These are phyloP conservation scores for Erinaceus europaeus DNA, from an alignment of 2,113 vertebrate species.

Conservation along the genomic window DNA sequence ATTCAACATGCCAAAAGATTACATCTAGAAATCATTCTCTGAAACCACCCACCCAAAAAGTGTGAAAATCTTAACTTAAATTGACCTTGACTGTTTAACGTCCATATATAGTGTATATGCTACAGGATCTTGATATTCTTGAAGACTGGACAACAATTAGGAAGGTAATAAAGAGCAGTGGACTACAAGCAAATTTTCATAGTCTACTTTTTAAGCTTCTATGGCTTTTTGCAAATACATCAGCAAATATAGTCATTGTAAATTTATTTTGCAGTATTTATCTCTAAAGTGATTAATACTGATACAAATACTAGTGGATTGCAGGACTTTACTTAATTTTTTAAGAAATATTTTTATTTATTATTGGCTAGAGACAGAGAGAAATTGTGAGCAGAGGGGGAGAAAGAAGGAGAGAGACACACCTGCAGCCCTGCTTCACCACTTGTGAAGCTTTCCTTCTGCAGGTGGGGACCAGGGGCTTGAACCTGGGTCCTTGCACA, in stretches of 20 bases:
- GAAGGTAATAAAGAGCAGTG: constrained; percentile 85
- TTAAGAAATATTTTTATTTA: too few relatives aligned
- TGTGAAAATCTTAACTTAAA: constrained; percentile 24
- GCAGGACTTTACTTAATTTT: too few relatives aligned
- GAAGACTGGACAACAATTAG: constrained; percentile 98
- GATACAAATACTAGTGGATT: constrained; percentile 7
- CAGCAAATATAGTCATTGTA: background rate
- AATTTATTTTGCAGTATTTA: constrained; percentile 38
- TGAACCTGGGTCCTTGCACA: too few relatives aligned
- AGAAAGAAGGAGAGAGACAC: too few relatives aligned
- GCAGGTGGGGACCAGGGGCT: too few relatives aligned
- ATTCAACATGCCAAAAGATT: constrained; percentile 25
- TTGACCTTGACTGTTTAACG: constrained; percentile 87
- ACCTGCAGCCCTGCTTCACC: too few relatives aligned
- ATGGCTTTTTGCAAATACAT: constrained; percentile 10
- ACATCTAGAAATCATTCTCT: constrained; percentile 17
- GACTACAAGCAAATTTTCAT: background rate
- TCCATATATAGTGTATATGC: constrained; percentile 99
- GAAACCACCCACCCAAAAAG: constrained; percentile 28
- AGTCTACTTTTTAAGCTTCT: constrained; percentile 23
- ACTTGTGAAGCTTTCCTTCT: too few relatives aligned
- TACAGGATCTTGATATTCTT: constrained; percentile 96
- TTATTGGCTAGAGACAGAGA: too few relatives aligned
- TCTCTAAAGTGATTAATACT: background rate
- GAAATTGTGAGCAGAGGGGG: too few relatives aligned